Evolutionary conservation across 2,888 invertebrate genomes (phyloP).

Genomic region (Erebia aethiops): DNA sequence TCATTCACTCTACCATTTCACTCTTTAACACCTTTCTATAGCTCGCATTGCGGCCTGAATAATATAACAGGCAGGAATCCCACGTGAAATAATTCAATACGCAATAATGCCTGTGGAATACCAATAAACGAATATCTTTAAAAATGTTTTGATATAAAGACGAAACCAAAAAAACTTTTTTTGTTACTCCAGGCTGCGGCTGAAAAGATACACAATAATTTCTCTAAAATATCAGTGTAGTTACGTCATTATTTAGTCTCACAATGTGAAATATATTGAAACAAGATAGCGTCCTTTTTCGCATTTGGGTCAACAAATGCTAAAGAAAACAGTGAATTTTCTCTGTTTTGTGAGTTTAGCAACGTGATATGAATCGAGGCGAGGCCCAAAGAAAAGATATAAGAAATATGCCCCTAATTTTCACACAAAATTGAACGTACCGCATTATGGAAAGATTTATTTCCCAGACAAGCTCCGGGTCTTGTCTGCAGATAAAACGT

Average conservation of each 20-base stretch:
- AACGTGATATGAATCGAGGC: slow-evolving; percentile 67
- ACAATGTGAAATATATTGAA: slow-evolving; percentile 36
- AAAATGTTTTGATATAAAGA: slow-evolving; percentile 26
- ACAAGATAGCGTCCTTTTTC: slow-evolving; percentile 40
- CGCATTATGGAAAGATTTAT: slow-evolving; percentile 66
- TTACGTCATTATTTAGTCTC: slow-evolving; percentile 25
- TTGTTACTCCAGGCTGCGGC: slow-evolving; percentile 8
- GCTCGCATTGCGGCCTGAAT: slow-evolving; percentile 72
- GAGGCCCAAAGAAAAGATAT: slow-evolving; percentile 49
- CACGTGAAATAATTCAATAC: slow-evolving; percentile 63
- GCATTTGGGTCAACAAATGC: slow-evolving; percentile 40
- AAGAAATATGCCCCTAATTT: slow-evolving; percentile 63
- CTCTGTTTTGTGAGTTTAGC: slow-evolving; percentile 57
- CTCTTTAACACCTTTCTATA: slow-evolving; percentile 80
- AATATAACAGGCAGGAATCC: slow-evolving; percentile 68
- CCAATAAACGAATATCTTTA: slow-evolving; percentile 49
- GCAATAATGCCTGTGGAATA: slow-evolving; percentile 51
- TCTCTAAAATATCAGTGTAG: slow-evolving; percentile 23
- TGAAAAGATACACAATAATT: slow-evolving; percentile 12
- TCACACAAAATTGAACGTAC: slow-evolving; percentile 71
- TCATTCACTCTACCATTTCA: slow-evolving; percentile 73
- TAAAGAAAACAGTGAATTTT: slow-evolving; percentile 52
- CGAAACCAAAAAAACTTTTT: background rate
- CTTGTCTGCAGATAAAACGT: slow-evolving; percentile 59
- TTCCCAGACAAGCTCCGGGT: slow-evolving; percentile 63